A percentile compares a stretch with the other conserved stretches of the same genome.
Evolutionary conservation across 2,797 vertebrate genomes (phyloP).

Genomic region (Ambastaia sidthimunki): DNA sequence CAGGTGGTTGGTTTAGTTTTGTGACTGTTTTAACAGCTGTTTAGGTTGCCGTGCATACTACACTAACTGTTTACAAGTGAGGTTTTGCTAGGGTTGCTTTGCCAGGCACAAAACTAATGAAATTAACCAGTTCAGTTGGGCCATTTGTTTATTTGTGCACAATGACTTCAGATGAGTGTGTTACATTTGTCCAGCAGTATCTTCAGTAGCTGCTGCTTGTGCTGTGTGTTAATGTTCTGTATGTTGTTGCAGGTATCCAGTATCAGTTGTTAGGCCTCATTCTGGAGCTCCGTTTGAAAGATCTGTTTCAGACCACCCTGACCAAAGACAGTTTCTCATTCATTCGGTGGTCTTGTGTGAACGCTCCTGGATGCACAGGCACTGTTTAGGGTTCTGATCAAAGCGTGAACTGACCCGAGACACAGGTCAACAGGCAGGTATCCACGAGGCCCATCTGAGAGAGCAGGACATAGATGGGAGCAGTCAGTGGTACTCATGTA

Average conservation of each 20-base stretch:
- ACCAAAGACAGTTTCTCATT: slow-evolving; percentile 16
- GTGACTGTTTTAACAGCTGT: slow-evolving; percentile 34
- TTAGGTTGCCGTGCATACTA: slow-evolving; percentile 17
- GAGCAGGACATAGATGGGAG: slow-evolving; percentile 48
- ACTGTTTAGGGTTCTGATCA: slow-evolving; percentile 35
- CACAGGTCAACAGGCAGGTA: slow-evolving; percentile 20
- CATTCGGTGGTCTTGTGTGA: slow-evolving; percentile 6
- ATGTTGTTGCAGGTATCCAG: slow-evolving; percentile 14
- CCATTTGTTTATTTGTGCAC: not conserved
- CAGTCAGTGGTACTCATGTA: slow-evolving; percentile 31
- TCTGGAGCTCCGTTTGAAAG: not conserved
- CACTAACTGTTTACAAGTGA: slow-evolving; percentile 7
- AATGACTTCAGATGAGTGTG: not conserved
- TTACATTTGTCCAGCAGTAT: not conserved
- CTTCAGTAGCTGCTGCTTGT: slow-evolving; percentile 2
- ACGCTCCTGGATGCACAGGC: slow-evolving; percentile 3
- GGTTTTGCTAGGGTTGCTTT: not conserved
- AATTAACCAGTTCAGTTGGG: not conserved
- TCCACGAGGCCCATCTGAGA: slow-evolving; percentile 34
- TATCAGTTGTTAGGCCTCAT: not conserved
- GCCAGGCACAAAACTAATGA: slow-evolving; percentile 29
- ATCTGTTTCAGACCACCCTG: slow-evolving; percentile 9
- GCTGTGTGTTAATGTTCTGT: not conserved
- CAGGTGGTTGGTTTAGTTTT: slow-evolving; percentile 19
- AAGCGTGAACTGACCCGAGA: slow-evolving; percentile 46